Conservation (phyloP, 2,888 invertebrate genomes). For the Chrysina gloriosa region DNA sequence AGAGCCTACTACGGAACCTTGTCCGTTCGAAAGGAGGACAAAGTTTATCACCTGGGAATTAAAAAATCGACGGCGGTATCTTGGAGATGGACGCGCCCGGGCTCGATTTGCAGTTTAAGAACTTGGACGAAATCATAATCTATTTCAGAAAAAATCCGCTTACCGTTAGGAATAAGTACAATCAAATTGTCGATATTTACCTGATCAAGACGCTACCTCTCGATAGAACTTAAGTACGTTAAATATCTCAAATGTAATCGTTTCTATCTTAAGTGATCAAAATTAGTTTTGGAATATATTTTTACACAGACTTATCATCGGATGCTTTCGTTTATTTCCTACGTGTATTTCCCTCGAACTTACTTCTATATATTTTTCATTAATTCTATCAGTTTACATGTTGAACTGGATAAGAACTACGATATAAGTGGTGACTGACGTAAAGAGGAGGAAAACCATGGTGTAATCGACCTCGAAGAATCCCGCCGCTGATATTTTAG, state of each 20-base stretch:
- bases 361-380: too few relatives aligned
- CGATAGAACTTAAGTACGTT: background rate
- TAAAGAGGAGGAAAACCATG: constrained; percentile 40
- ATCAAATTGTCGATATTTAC: constrained; percentile 18
- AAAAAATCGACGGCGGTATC: background rate
- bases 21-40: constrained; percentile 31
- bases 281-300: too few relatives aligned
- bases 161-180: constrained; percentile 8
- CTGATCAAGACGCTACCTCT: constrained; percentile 1
- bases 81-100: constrained; percentile 11
- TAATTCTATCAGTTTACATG: too few relatives aligned
- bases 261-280: too few relatives aligned
- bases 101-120: constrained; percentile 13
- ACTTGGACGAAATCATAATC: constrained; percentile 13
- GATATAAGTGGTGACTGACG: constrained; percentile 39
- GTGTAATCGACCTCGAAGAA: constrained; percentile 43
- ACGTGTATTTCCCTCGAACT: too few relatives aligned
- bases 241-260: too few relatives aligned
- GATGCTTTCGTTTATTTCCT: too few relatives aligned
- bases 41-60: constrained; percentile 39
- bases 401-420: constrained; percentile 41
- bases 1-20: constrained; percentile 26
- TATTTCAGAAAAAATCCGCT: constrained; percentile 30
- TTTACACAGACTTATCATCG: too few relatives aligned
- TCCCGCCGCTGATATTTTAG: constrained; percentile 41